Base-by-base conservation (phyloP, 2,113 vertebrate species). In the Collichthys lucidus region DNA sequence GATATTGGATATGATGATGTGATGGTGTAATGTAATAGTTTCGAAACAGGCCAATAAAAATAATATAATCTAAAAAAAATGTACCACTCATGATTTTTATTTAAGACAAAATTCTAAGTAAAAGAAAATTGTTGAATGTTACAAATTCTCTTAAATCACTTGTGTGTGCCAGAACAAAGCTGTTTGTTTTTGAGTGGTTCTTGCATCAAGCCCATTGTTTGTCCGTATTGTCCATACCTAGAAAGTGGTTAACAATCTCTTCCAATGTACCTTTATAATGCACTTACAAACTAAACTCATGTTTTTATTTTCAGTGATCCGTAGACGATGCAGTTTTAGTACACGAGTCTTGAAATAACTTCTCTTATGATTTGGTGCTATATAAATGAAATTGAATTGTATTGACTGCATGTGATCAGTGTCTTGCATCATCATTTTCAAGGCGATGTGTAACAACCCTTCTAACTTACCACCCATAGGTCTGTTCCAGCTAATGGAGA, bases 401-500 rank as follows among this genome's bases (percentile, higher is more conserved):
- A 40, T 9, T 40, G 35, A 40, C 49, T 40, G 20, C 44, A 44
- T 64, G 29, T 56, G 3, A 5, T 46, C 6, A 26, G 20, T 65
- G 60, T 59, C 24, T 75, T 17, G 14, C 8, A 22, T 24, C 62
- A 35, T 66, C 0, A 35, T 74, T 77, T 62, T 29, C 11, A 42
- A 19, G 20, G 62, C 11, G 16, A 11, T 61, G 46, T 82, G 20
- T 83, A 64, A 77, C 29, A 61, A 16, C 20, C 16, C 4, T 11
- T 11, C 9, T 63, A 55, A 12, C 11, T 20, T 77, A 29, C 59
- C 24, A 62, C 29, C 17, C 67, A 69, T 75, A 95, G 94, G 60
- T 91, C 88, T 83, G 82, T 89, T 82, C 87, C 96, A 92, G 78
- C 77, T 50, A 90, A 88, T 87, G 94, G 85, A 57, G 94, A 93